Evolutionary conservation across 2,888 invertebrate species (phyloP).

Genomic region (Schizotus pectinicornis): DNA sequence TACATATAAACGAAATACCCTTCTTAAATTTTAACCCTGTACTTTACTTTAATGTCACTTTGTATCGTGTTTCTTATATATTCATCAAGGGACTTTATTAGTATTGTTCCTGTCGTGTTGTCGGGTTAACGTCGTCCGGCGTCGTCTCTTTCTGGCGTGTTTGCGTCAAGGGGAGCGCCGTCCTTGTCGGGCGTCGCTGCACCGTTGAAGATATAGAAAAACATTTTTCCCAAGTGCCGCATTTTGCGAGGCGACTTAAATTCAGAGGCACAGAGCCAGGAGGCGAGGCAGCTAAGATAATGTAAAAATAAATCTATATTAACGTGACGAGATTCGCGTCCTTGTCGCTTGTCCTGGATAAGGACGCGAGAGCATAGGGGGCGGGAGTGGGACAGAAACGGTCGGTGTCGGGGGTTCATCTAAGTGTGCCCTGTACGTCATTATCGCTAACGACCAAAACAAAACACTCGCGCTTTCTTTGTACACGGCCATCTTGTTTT

Average conservation of each 20-base stretch:
- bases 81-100: slow-evolving; percentile 58
- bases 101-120: slow-evolving; percentile 39
- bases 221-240: slow-evolving; percentile 55
- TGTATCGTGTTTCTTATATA: slow-evolving; percentile 58
- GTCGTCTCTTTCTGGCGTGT: slow-evolving; percentile 7
- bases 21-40: slow-evolving; percentile 55
- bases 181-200: slow-evolving; percentile 14
- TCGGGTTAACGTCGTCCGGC: not conserved
- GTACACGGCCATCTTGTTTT: slow-evolving; percentile 57
- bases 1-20: slow-evolving; percentile 52
- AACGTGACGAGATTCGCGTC: slow-evolving; percentile 31
- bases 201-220: slow-evolving; percentile 31
- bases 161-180: not conserved
- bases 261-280: slow-evolving; percentile 36
- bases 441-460: slow-evolving; percentile 57
- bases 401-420: slow-evolving; percentile 36
- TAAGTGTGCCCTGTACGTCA: slow-evolving; percentile 52
- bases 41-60: slow-evolving; percentile 56
- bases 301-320: slow-evolving; percentile 48
- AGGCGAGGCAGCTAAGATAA: slow-evolving; percentile 47
- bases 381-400: slow-evolving; percentile 25
- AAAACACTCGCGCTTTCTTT: slow-evolving; percentile 55
- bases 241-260: slow-evolving; percentile 53
- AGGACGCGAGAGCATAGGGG: slow-evolving; percentile 12
- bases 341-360: slow-evolving; percentile 19